These are phyloP conservation scores for Gallinago jamesoni DNA, from an alignment of 2,113 vertebrate species.

Conservation along the genomic window DNA sequence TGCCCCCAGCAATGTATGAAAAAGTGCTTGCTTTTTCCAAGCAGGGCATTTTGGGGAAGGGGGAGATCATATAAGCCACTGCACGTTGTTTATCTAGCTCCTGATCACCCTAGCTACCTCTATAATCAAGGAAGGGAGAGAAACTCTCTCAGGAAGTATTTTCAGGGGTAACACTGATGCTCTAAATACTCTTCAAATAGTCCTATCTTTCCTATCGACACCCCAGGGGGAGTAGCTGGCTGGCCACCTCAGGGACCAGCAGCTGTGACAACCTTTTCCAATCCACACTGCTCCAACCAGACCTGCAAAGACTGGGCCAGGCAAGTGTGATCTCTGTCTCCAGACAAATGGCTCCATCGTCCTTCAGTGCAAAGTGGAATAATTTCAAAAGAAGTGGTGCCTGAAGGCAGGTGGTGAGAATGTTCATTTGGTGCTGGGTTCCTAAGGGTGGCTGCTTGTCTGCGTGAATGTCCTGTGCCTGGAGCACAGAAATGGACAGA, in stretches of 20 bases:
- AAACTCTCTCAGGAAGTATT: background rate
- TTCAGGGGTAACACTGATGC: background rate
- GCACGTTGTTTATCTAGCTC: background rate
- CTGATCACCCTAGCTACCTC: background rate
- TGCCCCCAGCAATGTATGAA: background rate
- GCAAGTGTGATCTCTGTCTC: accelerated
- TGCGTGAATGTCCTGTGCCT: accelerated
- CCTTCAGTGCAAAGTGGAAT: background rate
- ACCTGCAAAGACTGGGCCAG: background rate
- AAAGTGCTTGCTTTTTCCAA: background rate
- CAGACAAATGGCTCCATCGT: background rate
- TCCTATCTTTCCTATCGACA: background rate
- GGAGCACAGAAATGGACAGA: background rate
- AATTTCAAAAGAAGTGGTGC: background rate
- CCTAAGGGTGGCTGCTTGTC: background rate
- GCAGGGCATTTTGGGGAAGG: background rate
- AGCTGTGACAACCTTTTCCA: background rate
- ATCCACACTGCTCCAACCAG: background rate
- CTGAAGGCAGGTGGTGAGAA: background rate
- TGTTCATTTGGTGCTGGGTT: background rate
- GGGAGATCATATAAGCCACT: background rate
- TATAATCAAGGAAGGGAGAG: background rate
- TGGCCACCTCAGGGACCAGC: background rate
- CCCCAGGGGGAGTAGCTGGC: background rate
- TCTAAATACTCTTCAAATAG: conserved; percentile 54